Evolutionary conservation across 2,113 vertebrate species (phyloP), one percentile per base, ranked within the genome.

Genomic region (Rhynchomys soricoides): DNA sequence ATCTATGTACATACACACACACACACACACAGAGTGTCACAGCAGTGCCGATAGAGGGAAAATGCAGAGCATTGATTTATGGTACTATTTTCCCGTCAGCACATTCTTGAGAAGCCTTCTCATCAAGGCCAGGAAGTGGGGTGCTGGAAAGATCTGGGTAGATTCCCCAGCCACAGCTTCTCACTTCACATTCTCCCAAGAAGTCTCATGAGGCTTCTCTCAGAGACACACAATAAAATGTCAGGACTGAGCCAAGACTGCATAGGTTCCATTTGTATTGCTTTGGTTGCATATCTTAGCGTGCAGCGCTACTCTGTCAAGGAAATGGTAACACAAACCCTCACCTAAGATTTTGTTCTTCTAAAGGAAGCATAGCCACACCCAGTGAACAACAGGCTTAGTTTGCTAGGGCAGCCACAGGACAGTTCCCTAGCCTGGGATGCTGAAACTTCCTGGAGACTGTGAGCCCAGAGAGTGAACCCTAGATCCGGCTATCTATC

Each of bases 231-330:
- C 12, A 29, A 2, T 13, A 62, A 87, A 70, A 48, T 22, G 17
- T 15, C 43, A 4, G 75, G 73, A 29, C 19, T 75, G 40, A 37
- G 26, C 40, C 68, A 57, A 59, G 57, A 12, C 31, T 10, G 6
- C 50, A 1, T 29, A 21, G 37, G 26, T 43, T 40, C 48, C 21
- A 15, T 34, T 15, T 15, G 24, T 29, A 7, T 40, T 37, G 17
- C 75, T 85, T 37, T 24, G 11, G 6, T 10, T 52, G 57, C 5
- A 4, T 50, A 81, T 77, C 11, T 57, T 71, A 10, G 83, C 43
- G 22, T 68, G 8, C 10, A 22, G 10, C 3, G 1, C n/a, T n/a
- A 9, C 59, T 62, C 0, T 26, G 0, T 26, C 75, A 16, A 45
- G 26, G 43, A 45, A 2, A 40, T 5, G n/a, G 22, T 3, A 29